Conservation (phyloP, 2,888 invertebrate genomes). For the Reticulitermes lucifugus region DNA sequence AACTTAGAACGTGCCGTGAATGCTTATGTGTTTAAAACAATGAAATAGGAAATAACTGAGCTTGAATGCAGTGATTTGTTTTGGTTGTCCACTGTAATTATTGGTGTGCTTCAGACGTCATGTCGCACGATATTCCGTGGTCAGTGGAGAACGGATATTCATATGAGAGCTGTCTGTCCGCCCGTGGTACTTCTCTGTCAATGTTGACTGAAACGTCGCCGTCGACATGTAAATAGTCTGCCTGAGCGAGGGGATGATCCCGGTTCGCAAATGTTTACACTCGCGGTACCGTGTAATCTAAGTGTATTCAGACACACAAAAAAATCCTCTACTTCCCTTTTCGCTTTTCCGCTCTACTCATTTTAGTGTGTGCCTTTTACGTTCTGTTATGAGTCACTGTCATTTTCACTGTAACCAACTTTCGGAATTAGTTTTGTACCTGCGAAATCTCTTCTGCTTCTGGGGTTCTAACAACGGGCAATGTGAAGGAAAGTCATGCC, state of each 20-base stretch:
- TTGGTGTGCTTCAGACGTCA: neutral
- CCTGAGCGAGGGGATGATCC: conserved; percentile 12
- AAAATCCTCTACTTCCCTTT: neutral
- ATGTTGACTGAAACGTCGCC: conserved; percentile 44
- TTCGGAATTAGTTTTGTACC: neutral
- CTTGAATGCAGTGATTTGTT: too few species aligned
- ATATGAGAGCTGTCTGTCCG: neutral
- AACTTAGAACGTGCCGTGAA: too few species aligned
- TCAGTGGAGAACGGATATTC: conserved; percentile 23
- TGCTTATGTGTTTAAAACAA: too few species aligned
- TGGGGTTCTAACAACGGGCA: too few species aligned
- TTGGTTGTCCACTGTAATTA: neutral
- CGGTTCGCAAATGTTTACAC: conserved; percentile 31
- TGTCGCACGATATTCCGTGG: neutral
- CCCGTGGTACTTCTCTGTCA: conserved; percentile 26
- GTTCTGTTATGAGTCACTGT: neutral
- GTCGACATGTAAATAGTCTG: conserved; percentile 41
- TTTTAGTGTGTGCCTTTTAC: neutral
- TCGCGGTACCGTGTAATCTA: conserved; percentile 35
- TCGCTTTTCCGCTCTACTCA: neutral
- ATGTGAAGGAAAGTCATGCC: too few species aligned
- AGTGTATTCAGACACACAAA: conserved; percentile 31
- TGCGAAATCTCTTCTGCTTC: too few species aligned
- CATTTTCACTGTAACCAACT: neutral
- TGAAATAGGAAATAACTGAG: too few species aligned